Conservation (phyloP, 2,113 vertebrate genomes). For the Oreochromis niloticus region DNA sequence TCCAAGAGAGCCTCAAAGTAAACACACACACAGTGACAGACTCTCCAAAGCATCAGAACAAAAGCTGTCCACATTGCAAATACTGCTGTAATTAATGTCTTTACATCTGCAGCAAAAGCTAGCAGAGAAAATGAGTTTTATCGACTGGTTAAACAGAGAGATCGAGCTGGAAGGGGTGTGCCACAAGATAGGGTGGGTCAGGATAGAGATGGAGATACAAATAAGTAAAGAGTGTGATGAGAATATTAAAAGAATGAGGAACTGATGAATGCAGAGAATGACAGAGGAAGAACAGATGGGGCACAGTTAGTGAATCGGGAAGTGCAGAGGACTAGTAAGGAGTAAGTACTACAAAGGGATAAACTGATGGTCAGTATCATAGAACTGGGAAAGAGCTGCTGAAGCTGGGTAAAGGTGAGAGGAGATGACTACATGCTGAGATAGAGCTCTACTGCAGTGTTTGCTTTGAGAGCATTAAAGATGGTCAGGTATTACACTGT, state of each 20-base stretch:
- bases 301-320: background rate
- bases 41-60: background rate
- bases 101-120: background rate
- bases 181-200: background rate
- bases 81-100: background rate
- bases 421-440: background rate
- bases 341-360: background rate
- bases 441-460: background rate
- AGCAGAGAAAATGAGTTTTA: background rate
- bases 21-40: background rate
- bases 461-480: background rate
- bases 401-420: background rate
- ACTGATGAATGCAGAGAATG: background rate
- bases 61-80: rapidly evolving
- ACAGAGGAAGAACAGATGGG: background rate
- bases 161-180: background rate
- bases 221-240: background rate
- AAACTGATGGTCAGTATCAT: rapidly evolving
- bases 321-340: background rate
- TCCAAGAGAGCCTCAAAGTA: rapidly evolving
- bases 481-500: background rate
- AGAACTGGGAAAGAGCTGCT: background rate
- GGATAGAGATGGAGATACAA: background rate
- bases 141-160: background rate
- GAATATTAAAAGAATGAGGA: background rate